These are phyloP conservation scores for Sminthopsis crassicaudata DNA, from an alignment of 2,113 vertebrate genomes.

Conservation along the genomic window DNA sequence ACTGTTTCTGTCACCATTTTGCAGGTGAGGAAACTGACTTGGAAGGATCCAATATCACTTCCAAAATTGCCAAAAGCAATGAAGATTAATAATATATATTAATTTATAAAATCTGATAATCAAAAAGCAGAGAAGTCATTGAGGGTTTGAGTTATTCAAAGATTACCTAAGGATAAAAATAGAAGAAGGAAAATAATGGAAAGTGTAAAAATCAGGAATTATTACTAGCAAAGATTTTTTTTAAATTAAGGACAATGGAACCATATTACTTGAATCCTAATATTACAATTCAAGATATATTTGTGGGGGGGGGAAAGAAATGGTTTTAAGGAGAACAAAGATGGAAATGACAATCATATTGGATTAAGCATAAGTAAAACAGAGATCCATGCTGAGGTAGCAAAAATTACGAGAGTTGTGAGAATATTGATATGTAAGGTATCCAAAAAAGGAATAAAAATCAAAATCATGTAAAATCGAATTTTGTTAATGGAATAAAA, in stretches of 20 bases:
- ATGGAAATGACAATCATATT: background rate
- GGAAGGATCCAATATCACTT: background rate
- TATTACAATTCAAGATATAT: background rate
- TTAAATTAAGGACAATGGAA: background rate
- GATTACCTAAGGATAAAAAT: background rate
- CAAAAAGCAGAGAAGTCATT: background rate
- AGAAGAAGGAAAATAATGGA: background rate
- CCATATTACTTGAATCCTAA: background rate
- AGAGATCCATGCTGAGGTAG: background rate
- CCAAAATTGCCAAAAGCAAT: background rate
- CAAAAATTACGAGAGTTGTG: background rate
- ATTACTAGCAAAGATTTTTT: background rate
- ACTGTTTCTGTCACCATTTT: background rate
- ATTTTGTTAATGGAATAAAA: too few relatives aligned
- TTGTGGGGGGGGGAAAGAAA: background rate
- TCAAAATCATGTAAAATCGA: background rate
- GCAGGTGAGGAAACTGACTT: background rate
- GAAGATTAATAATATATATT: background rate
- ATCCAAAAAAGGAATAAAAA: background rate
- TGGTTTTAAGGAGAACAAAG: background rate
- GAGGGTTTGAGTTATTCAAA: too few relatives aligned
- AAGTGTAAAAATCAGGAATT: background rate
- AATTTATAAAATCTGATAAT: background rate
- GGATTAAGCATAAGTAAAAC: too few relatives aligned
- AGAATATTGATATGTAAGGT: background rate